Evolutionary conservation across 1,140 invertebrate species (phyloP), one percentile per base, ranked within the genome.

Genomic region (Pseudomyrmex dendroicus): DNA sequence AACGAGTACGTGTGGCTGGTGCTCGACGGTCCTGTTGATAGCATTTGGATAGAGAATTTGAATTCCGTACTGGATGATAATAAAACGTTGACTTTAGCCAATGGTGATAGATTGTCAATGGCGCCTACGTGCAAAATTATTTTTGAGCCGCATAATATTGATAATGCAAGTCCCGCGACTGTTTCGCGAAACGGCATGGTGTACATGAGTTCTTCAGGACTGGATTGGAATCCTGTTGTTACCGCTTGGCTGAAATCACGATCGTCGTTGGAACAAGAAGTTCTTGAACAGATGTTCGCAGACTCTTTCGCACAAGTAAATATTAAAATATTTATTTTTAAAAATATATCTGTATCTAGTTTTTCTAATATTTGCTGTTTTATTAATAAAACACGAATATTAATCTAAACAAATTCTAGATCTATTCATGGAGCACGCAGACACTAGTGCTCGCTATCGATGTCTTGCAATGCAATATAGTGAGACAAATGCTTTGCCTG

Each of bases 151-250:
- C 97, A 99, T 92, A 99, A 99, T 92, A 98, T 99, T 84, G 98
- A 99, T 92, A 99, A 99, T 92, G 98, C 98, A 1, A 99, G 98
- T 22, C 98, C 98, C 7, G 98, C 98, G 0, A 99, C 98, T 0
- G 98, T 99, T 0, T 99, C 98, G 0, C 95, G 98, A 73, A 99
- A 99, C 93, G 98, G 98, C 86, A 99, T 99, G 98, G 98, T 99
- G 0, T 99, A 99, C 92, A 99, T 99, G 98, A 99, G 98, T 90
- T 98, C 98, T 0, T 99, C 98, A 0, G 98, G 98, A 0, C 94
- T 99, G 44, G 97, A 98, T 91, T 99, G 98, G 97, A 96, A 96
- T 90, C 98, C 98, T 0, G 96, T 98, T 20, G 94, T 97, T 0
- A 94, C 95, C 83, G 98, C 97, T 12, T 99, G 98, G 98, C 92